Evolutionary conservation across 2,797 vertebrate genomes (phyloP).

Genomic region (Darevskia mixta): DNA sequence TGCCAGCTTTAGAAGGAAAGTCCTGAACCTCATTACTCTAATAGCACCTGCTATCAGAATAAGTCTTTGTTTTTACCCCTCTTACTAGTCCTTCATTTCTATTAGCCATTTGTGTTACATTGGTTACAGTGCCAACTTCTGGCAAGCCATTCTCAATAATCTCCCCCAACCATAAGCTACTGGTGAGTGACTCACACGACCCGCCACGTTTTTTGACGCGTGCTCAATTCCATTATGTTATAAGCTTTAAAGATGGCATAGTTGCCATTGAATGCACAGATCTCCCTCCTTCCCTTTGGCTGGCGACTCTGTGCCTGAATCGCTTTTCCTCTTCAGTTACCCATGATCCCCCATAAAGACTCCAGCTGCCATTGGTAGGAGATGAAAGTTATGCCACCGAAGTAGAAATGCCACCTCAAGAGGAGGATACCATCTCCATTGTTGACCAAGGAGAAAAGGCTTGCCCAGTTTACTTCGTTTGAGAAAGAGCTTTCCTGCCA

Average conservation of each 20-base stretch:
- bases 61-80: neutral
- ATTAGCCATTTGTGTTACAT: neutral
- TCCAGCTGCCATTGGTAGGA: neutral
- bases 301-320: neutral
- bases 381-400: too few species aligned
- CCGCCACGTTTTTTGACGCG: neutral
- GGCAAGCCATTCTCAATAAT: neutral
- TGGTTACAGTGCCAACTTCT: neutral
- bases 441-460: slow-evolving; percentile 13
- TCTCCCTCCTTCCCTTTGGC: neutral
- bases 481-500: neutral
- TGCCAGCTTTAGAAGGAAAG: neutral
- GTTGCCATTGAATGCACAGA: neutral
- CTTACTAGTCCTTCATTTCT: neutral
- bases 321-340: neutral
- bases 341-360: neutral
- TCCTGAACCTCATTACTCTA: neutral
- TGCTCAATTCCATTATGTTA: neutral
- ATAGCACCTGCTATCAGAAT: neutral
- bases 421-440: neutral
- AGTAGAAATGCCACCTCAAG: neutral
- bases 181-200: neutral
- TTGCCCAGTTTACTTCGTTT: neutral
- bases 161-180: neutral
- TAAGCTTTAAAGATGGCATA: neutral